Evolutionary conservation across 2,797 vertebrate species (phyloP), one percentile per base, ranked within the genome.

Genomic region (Oceanodroma leucorhoa): DNA sequence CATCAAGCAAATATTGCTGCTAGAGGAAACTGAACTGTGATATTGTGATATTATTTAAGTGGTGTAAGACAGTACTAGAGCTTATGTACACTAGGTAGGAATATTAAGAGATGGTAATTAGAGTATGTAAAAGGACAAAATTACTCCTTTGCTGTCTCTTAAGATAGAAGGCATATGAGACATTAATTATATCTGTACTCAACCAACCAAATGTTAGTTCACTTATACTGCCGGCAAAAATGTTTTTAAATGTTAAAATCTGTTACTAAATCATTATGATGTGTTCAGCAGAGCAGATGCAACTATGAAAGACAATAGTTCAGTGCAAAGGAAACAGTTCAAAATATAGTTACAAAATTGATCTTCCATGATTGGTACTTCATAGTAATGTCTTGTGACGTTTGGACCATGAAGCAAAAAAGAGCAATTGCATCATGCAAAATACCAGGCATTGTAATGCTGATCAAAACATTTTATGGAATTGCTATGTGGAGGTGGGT

Each of bases 161-260:
- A 92, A 82, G 86, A 79, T 64, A 73, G 45, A 76, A 82, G 17
- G 36, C 66, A 64, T 83, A 70, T 32, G 83, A 95, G 72, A 76
- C 41, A 43, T 83, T 87, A 77, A 70, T 77, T 94, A 54, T 73
- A 48, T 90, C 71, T 92, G 7, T 90, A 87, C 43, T 79, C 72
- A n/a, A 55, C 58, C 72, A 95, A 90, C 48, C 40, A 80, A 94
- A 73, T 58, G 73, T 73, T 95, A 73, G 77, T 84, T 83, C 57
- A 40, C 22, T 85, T 93, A 53, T 14, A 83, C 13, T 78, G 57
- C 57, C 0, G 8, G 82, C 57, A 81, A 80, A 89, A 94, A 48
- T 71, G 24, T 32, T 89, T 96, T 89, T 81, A 88, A 91, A 95
- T 94, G 88, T 91, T 94, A 95, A 88, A 94, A 89, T 93, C 86